Evolutionary conservation across 2,797 vertebrate genomes (phyloP), one percentile per base, ranked within the genome.

Genomic region (Gambusia yucatana): DNA sequence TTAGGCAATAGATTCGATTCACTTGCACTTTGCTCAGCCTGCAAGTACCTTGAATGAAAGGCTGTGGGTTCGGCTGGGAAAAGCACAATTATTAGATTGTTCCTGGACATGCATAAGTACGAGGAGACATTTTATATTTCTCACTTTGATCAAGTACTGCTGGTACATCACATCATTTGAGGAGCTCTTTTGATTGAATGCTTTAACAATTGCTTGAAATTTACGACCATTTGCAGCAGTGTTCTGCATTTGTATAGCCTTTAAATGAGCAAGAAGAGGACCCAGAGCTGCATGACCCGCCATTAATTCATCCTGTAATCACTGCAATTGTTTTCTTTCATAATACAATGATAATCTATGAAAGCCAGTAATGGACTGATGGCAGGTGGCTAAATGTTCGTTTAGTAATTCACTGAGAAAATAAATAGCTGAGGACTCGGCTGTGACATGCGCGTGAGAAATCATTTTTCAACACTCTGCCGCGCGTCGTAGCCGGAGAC

Each of bases 301-400:
- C 86, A 88, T 93, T 94, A 91, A 92, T 92, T 92, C 79, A 90
- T 90, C 84, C 87, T 57, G 72, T 91, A 93, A 94, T 95, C 90
- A 92, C 86, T 92, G 61, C 92, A 91, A 95, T 94, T 90, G 89
- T 90, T 93, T 94, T 93, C 91, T 92, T 94, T 94, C 86, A 87
- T 85, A 90, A 89, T 90, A 90, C 93, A 94, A 93, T 91, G 82
- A 86, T 92, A 90, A 95, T 93, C 93, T 90, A 91, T 94, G 93
- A 93, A 94, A 86, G 89, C 84, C 93, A 91, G 92, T 94, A 94
- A 95, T 93, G 92, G 91, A 93, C 90, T 82, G 91, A 88, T 94
- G 92, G 91, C 93, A 94, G 93, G 94, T 94, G 91, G 91, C 92
- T 95, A 94, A 94, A 95, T 94, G 93, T 94, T 94, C 90, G 90